phyloP scores from a whole-genome alignment of 2,113 vertebrate species.

The Caracal caracal region DNA sequence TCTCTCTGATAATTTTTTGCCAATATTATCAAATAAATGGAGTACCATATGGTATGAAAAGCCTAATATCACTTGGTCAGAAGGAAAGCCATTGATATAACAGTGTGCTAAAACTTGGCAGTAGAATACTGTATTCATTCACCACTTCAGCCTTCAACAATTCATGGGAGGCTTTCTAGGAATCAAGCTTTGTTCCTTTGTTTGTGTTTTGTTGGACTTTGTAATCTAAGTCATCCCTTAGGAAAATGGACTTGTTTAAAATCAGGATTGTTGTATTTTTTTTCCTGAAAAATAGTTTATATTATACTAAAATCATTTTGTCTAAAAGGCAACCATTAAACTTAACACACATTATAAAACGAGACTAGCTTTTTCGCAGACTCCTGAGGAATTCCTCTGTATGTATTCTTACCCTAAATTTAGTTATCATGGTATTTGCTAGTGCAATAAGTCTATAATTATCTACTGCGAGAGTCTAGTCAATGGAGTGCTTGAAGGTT shows the following conservation, averaged over 20 bases:
- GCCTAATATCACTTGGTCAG: not conserved
- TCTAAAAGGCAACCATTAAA: conserved; percentile 14
- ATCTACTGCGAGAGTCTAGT: conserved; percentile 6
- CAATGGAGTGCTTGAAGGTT: not conserved
- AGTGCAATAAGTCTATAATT: conserved; percentile 39
- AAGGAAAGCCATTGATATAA: not conserved
- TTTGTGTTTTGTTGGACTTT: not conserved
- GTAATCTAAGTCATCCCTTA: not conserved
- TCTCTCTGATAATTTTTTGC: conserved; percentile 28
- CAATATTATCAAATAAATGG: conserved; percentile 30
- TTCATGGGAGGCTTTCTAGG: not conserved
- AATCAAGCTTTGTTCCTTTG: conserved; percentile 34
- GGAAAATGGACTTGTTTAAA: not conserved
- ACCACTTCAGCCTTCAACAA: not conserved
- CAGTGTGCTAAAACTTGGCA: not conserved
- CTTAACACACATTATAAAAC: not conserved
- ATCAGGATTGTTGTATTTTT: not conserved
- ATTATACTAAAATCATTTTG: not conserved
- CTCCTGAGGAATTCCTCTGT: not conserved
- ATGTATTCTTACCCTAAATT: not conserved
- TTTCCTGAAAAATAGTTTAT: not conserved
- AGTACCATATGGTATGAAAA: not conserved
- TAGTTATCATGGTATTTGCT: conserved; percentile 44
- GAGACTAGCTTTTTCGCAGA: not conserved
- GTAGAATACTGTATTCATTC: no score